Conservation (phyloP, 2,113 vertebrate species). For the Gorilla gorilla region DNA sequence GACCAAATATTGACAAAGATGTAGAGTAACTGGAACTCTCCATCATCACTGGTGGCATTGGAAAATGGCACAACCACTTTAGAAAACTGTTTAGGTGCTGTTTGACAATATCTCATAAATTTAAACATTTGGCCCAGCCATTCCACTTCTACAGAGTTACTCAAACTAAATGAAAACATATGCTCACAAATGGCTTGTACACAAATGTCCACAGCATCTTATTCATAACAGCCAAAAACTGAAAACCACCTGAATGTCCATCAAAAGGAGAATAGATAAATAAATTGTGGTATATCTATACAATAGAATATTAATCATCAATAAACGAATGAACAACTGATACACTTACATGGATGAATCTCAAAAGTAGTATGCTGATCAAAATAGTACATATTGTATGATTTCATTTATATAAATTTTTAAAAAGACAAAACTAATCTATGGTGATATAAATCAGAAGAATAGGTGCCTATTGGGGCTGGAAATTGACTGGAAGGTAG, state of each 20-base stretch:
- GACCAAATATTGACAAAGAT: not conserved
- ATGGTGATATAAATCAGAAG: not conserved
- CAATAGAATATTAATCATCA: not conserved
- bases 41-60: not conserved
- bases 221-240: not conserved
- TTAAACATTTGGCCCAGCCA: not conserved
- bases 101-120: not conserved
- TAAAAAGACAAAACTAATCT: not conserved
- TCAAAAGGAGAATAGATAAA: not conserved
- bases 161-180: not conserved
- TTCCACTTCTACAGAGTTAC: not conserved
- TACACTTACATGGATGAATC: not conserved
- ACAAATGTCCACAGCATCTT: not conserved
- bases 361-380: not conserved
- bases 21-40: not conserved
- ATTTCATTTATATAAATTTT: not conserved
- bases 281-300: not conserved
- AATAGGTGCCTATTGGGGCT: not conserved
- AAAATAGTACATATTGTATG: not conserved
- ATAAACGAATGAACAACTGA: not conserved
- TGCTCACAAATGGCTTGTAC: not conserved
- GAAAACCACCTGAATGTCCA: not conserved
- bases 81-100: not conserved
- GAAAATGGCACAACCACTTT: not conserved
- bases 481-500: not conserved